Evolutionary conservation across 1,140 invertebrate species (phyloP).

Genomic region (Apis dorsata): DNA sequence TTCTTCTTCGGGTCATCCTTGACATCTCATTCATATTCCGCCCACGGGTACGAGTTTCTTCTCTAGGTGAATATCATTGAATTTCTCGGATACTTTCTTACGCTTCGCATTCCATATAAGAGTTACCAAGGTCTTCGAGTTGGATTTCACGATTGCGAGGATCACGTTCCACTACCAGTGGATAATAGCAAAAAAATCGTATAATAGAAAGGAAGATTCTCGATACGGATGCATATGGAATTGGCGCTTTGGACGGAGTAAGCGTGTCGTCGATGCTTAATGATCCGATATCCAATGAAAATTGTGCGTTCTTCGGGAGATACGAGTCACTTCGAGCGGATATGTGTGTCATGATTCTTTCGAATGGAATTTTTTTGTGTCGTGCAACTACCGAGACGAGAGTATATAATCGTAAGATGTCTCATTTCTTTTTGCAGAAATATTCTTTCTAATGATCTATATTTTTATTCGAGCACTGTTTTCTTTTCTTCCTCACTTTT

Average conservation of each 20-base stretch:
- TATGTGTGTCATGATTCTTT: too few species aligned
- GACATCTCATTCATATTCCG: slow-evolving; percentile 55
- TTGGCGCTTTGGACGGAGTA: not conserved
- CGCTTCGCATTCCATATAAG: slow-evolving; percentile 39
- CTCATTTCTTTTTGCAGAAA: not conserved
- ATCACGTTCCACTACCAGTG: slow-evolving; percentile 26
- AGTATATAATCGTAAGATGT: too few species aligned
- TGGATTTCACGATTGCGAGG: slow-evolving; percentile 47
- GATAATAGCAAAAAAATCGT: slow-evolving; percentile 38
- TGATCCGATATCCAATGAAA: not conserved
- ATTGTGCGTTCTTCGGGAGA: not conserved
- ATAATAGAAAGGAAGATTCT: slow-evolving; percentile 20
- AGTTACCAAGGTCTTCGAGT: slow-evolving; percentile 57
- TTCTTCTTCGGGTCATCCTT: slow-evolving; percentile 33
- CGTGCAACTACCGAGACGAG: not conserved
- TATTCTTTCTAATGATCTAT: not conserved
- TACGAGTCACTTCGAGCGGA: not conserved
- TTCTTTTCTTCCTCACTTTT: not conserved
- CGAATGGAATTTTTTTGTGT: not conserved
- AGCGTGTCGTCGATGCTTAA: not conserved
- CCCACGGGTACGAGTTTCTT: slow-evolving; percentile 53
- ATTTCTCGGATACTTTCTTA: slow-evolving; percentile 53
- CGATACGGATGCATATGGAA: slow-evolving; percentile 9
- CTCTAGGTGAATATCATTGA: slow-evolving; percentile 52
- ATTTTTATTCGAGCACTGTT: not conserved